These are phyloP conservation scores for Trichoplax adhaerens DNA, from an alignment of 37 sponge, comb jelly and placozoan genomes.

Conservation along the genomic window DNA sequence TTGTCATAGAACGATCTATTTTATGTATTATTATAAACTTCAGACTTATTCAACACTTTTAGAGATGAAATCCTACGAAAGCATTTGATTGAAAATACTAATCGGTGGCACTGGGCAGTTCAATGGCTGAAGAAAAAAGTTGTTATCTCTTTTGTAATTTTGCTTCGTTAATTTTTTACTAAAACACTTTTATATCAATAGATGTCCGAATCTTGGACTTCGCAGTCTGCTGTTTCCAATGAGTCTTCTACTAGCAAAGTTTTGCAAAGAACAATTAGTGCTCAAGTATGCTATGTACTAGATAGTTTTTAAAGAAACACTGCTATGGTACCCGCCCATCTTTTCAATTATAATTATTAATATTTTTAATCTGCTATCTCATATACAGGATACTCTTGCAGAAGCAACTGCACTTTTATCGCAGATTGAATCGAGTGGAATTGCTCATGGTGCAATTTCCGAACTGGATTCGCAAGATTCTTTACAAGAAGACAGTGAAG, in stretches of 20 bases:
- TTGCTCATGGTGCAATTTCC: too few relatives aligned
- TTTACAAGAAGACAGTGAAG: too few relatives aligned
- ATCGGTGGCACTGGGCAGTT: constrained; percentile 65
- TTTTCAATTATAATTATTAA: neutral
- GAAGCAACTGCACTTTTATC: constrained; percentile 56
- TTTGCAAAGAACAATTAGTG: constrained; percentile 82
- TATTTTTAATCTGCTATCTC: neutral
- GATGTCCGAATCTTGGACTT: too few relatives aligned
- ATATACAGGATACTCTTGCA: constrained; percentile 50
- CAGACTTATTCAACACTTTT: neutral
- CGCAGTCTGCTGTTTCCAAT: constrained; percentile 32
- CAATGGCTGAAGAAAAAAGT: constrained; percentile 56
- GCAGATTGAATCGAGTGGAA: constrained; percentile 32
- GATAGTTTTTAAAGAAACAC: too few relatives aligned
- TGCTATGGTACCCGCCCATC: too few relatives aligned
- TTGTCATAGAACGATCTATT: too few relatives aligned
- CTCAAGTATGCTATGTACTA: constrained; percentile 36
- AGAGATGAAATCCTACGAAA: constrained; percentile 37
- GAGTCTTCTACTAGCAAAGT: constrained; percentile 48
- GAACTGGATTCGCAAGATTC: too few relatives aligned
- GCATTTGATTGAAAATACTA: constrained; percentile 24
- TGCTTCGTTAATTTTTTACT: too few relatives aligned
- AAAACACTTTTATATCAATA: too few relatives aligned
- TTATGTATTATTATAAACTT: too few relatives aligned
- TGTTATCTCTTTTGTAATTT: neutral